phyloP scores from a whole-genome alignment of 2,888 invertebrate species.

The Acleris cristana region DNA sequence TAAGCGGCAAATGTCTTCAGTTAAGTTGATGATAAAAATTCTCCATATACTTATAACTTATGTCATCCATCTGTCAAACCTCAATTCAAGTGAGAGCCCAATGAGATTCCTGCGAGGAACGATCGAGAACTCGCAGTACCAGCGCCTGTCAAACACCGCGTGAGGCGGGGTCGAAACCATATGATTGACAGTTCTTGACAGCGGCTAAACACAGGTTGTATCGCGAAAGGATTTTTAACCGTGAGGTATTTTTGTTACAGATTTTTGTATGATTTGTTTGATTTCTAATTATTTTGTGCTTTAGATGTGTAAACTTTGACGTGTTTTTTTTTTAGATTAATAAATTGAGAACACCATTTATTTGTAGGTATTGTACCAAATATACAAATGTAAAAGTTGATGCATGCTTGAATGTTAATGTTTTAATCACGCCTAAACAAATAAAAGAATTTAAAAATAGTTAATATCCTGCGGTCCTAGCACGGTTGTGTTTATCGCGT shows the following conservation, averaged over 20 bases:
- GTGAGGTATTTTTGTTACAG: slow-evolving; percentile 45
- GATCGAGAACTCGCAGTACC: slow-evolving; percentile 38
- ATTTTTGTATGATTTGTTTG: slow-evolving; percentile 42
- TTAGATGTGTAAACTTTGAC: not conserved
- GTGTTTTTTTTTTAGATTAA: not conserved
- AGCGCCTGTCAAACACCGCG: slow-evolving; percentile 45
- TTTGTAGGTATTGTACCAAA: too few relatives aligned
- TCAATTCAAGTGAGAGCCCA: not conserved
- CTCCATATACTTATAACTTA: not conserved
- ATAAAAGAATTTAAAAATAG: too few relatives aligned
- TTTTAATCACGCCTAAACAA: too few relatives aligned
- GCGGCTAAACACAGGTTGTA: slow-evolving; percentile 79
- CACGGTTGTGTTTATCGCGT: too few relatives aligned
- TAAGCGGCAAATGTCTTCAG: too few relatives aligned
- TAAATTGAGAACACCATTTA: too few relatives aligned
- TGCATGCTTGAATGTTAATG: too few relatives aligned
- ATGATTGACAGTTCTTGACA: slow-evolving; percentile 78
- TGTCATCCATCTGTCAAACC: not conserved
- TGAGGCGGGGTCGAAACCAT: slow-evolving; percentile 50
- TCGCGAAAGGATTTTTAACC: slow-evolving; percentile 70
- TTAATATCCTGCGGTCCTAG: too few relatives aligned
- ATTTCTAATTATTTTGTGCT: slow-evolving; percentile 14
- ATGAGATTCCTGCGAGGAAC: slow-evolving; percentile 1
- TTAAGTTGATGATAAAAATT: too few relatives aligned
- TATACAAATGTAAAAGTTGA: too few relatives aligned